Conservation (phyloP, 2,797 vertebrate genomes). For the Sebastes hopkinsi region DNA sequence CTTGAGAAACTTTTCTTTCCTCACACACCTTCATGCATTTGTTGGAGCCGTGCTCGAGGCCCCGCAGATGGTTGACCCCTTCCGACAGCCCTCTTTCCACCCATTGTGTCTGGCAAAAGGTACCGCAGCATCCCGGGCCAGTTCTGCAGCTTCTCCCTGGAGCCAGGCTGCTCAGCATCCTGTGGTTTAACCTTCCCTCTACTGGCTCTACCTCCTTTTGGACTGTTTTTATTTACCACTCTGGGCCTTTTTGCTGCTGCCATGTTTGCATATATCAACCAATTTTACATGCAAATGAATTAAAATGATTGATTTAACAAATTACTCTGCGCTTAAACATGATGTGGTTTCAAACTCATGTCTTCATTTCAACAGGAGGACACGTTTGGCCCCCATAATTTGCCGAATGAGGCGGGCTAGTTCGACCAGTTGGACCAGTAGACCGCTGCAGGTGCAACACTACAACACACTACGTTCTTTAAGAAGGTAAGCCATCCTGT, state of each 20-base stretch:
- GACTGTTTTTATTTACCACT: constrained; percentile 14
- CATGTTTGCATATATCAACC: background rate
- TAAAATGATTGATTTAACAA: background rate
- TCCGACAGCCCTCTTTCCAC: background rate
- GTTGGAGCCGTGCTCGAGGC: background rate
- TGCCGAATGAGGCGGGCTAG: background rate
- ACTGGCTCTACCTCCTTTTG: background rate
- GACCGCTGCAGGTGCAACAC: background rate
- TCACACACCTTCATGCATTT: background rate
- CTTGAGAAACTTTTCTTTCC: background rate
- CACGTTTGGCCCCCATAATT: background rate
- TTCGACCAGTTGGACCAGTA: background rate
- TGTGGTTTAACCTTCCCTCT: background rate
- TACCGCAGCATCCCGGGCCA: background rate
- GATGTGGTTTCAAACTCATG: background rate
- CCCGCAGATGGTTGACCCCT: constrained; percentile 9
- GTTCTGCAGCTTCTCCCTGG: background rate
- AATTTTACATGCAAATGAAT: background rate
- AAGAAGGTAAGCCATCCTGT: background rate
- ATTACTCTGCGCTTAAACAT: background rate
- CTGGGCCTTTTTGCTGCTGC: background rate
- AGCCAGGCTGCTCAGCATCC: background rate
- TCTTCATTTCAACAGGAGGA: background rate
- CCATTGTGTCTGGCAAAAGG: background rate
- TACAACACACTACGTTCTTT: background rate